Evolutionary conservation across 2,888 invertebrate genomes (phyloP), one percentile per base, ranked within the genome.

Genomic region (Lycia hirtaria): DNA sequence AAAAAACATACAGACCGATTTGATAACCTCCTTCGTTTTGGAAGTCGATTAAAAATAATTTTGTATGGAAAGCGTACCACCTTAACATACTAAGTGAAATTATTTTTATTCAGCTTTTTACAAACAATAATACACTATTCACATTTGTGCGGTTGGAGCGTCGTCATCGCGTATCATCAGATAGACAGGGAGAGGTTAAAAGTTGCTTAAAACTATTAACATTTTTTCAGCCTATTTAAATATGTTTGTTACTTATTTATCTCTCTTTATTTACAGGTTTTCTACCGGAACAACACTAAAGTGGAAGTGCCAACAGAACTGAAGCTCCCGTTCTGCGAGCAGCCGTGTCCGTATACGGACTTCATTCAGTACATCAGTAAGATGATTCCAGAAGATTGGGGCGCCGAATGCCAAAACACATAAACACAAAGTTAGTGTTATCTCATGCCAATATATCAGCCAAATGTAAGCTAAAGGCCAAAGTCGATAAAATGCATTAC

Each of bases 351-450:
- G 2, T 88, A 96, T 62, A 80, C 78, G 0, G 81, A 91, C 56
- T 95, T 96, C 69, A 79, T 80, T 6, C 71, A 85, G 24, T 80
- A 94, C 14, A 81, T 95, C 59, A 80, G 88, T 47, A 88, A 93
- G 41, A 80, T 95, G 9, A 84, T 95, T 44, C 94, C 96, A 0
- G 75, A 81, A 0, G 92, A 96, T 73, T 96, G 96, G 94, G 94
- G 95, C 56, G 82, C 90, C 7, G 95, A 95, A 71, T 97, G 96
- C 73, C 75, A 81, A 60, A 91, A 89, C 61, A 71, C 56, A 49
- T 68, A 50, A 52, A 40, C 43, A 15, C 12, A 26, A 17, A 35
- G 10, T 38, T 6, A 10, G 32, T 24, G 28, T 32, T 30, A 32
- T 43, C 26, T 12, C 12, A 48, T 6, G 47, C 48, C 35, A 51